phyloP scores from a whole-genome alignment of 2,113 vertebrate genomes.

The Gnathochromis pfefferi region DNA sequence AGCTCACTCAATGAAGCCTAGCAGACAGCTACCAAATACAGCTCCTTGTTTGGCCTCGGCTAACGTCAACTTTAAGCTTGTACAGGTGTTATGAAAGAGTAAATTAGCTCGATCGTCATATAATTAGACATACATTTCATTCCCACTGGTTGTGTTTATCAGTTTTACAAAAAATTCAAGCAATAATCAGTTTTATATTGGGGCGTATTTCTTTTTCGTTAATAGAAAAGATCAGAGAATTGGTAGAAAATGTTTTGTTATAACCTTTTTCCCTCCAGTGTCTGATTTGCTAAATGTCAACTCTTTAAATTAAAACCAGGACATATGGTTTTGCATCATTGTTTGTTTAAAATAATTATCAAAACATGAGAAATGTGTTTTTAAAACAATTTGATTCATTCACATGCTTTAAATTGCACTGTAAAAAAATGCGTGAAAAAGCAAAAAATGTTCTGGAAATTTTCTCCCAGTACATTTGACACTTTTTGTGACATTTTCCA shows the following conservation, averaged over 20 bases:
- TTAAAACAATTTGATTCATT: neutral
- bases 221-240: neutral
- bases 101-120: neutral
- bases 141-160: neutral
- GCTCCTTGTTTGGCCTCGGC: neutral
- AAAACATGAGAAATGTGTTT: neutral
- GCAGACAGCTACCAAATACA: neutral
- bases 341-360: neutral
- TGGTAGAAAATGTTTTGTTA: neutral
- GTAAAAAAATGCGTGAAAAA: neutral
- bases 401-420: neutral
- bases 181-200: neutral
- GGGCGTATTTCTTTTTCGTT: neutral
- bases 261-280: neutral
- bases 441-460: neutral
- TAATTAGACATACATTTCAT: neutral
- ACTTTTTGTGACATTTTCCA: neutral
- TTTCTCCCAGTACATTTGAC: neutral
- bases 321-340: neutral
- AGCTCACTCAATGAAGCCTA: neutral
- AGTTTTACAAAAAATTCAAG: neutral
- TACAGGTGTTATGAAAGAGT: neutral
- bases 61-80: neutral
- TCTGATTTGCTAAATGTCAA: neutral
- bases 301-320: neutral